These are phyloP conservation scores for Halcyon badia DNA, from an alignment of 2,797 vertebrate species.

Conservation along the genomic window DNA sequence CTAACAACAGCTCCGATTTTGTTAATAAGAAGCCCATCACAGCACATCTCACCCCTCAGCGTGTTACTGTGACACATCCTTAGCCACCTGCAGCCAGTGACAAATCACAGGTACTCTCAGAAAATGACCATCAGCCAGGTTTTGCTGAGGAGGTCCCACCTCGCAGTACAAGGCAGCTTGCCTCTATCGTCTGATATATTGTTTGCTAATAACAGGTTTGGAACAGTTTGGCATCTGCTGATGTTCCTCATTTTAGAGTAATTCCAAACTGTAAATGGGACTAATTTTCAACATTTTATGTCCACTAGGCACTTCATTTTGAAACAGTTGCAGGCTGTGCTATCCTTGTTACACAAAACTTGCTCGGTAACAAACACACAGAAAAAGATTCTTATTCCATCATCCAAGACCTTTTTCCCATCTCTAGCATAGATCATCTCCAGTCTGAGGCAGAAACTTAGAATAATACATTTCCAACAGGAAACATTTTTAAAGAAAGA, in stretches of 20 bases:
- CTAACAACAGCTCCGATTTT: not conserved
- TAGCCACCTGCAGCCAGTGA: not conserved
- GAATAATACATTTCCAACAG: not conserved
- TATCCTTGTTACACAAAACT: not conserved
- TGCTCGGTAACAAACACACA: accelerated
- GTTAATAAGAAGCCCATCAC: not conserved
- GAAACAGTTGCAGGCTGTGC: not conserved
- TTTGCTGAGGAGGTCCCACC: not conserved
- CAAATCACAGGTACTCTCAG: not conserved
- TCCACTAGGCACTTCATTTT: not conserved
- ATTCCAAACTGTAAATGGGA: not conserved
- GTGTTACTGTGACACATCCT: not conserved
- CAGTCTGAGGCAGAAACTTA: not conserved
- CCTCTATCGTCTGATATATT: not conserved
- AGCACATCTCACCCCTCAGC: not conserved
- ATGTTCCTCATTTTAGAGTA: not conserved
- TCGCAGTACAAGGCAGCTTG: not conserved
- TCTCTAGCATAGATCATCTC: not conserved
- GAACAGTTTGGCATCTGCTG: not conserved
- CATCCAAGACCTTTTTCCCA: not conserved
- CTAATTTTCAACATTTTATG: not conserved
- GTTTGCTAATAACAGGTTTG: not conserved
- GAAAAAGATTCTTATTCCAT: not conserved
- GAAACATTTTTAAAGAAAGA: not conserved
- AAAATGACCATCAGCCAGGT: accelerated